Conservation (phyloP, 2,797 vertebrate genomes). For the Dendrocincla fuliginosa region DNA sequence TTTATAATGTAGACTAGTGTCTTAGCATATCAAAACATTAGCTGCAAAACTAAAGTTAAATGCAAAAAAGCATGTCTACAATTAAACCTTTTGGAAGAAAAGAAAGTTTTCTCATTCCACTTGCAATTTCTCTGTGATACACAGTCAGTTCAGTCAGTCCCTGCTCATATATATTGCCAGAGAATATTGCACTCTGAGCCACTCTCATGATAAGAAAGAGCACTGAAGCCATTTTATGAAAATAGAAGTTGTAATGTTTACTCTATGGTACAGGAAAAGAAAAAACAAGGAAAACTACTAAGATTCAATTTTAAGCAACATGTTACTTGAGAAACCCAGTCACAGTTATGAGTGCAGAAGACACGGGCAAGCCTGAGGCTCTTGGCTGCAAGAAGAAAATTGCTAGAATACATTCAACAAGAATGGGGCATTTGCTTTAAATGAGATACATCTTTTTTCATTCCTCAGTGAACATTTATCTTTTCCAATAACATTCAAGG, state of each 20-base stretch:
- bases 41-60: not conserved
- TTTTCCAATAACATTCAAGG: constrained; percentile 10
- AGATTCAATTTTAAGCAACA: not conserved
- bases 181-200: not conserved
- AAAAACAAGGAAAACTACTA: not conserved
- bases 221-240: not conserved
- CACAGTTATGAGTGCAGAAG: not conserved
- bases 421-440: not conserved
- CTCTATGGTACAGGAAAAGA: not conserved
- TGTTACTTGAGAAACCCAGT: not conserved
- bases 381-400: not conserved
- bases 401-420: not conserved
- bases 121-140: not conserved
- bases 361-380: not conserved
- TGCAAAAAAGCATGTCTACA: not conserved
- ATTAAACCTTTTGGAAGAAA: not conserved
- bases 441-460: not conserved
- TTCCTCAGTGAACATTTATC: not conserved
- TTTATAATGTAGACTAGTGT: not conserved
- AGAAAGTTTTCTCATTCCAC: not conserved
- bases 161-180: not conserved
- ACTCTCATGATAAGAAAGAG: not conserved
- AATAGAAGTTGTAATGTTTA: not conserved
- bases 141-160: not conserved
- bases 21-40: not conserved